A percentile compares a stretch with the other conserved stretches of the same genome.
Evolutionary conservation across 2,888 invertebrate species (phyloP).

Genomic region (Hypomecis punctinalis): DNA sequence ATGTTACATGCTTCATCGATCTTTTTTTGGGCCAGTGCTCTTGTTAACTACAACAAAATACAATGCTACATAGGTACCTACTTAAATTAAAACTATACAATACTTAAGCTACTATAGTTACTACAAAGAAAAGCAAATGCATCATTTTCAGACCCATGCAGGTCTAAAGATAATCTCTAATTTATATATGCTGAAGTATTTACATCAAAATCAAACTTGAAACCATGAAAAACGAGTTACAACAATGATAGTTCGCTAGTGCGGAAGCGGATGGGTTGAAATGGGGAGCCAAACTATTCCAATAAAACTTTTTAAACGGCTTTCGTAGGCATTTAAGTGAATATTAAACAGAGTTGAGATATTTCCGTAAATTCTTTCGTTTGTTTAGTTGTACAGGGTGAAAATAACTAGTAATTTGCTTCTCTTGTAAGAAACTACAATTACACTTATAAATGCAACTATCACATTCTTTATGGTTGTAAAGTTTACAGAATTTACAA

Average conservation of each 20-base stretch:
- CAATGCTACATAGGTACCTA: too few species aligned
- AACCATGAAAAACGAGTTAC: constrained; percentile 57
- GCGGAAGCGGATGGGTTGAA: constrained; percentile 46
- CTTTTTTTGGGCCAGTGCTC: too few species aligned
- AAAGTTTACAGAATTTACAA: too few species aligned
- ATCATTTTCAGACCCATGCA: too few species aligned
- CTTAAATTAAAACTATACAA: too few species aligned
- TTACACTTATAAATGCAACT: too few species aligned
- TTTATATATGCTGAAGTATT: constrained; percentile 33
- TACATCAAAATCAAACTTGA: constrained; percentile 51
- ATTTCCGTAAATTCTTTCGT: constrained; percentile 17
- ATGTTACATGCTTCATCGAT: too few species aligned
- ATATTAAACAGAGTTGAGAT: constrained; percentile 35
- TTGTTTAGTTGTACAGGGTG: background rate
- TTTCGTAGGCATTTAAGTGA: constrained; percentile 51
- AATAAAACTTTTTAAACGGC: constrained; percentile 71
- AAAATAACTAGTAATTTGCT: background rate
- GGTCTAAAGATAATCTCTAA: constrained; percentile 33
- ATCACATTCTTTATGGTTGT: too few species aligned
- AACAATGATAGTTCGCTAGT: constrained; percentile 55
- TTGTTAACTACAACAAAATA: too few species aligned
- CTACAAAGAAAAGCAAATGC: too few species aligned
- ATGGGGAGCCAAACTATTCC: constrained; percentile 65
- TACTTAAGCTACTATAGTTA: too few species aligned
- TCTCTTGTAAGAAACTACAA: too few species aligned